Conservation (phyloP, 1,140 invertebrate species). For the Protaetia brevitarsis region DNA sequence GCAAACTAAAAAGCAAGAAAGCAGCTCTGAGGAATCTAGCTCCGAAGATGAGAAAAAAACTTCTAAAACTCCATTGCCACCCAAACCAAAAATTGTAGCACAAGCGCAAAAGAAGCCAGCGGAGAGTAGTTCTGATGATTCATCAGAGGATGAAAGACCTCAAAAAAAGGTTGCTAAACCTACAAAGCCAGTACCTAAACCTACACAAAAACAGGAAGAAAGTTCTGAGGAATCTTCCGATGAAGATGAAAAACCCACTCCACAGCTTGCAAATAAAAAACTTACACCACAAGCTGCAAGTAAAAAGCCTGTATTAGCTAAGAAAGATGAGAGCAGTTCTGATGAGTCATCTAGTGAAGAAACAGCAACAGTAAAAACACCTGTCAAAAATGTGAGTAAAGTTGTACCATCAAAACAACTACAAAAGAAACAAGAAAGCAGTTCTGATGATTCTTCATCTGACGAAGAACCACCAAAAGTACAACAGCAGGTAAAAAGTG, state of each 20-base stretch:
- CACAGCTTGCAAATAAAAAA: slow-evolving; percentile 7
- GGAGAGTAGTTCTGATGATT: slow-evolving; percentile 49
- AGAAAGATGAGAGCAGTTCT: slow-evolving; percentile 43
- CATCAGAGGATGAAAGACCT: slow-evolving; percentile 33
- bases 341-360: slow-evolving; percentile 42
- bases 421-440: slow-evolving; percentile 41
- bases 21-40: slow-evolving; percentile 41
- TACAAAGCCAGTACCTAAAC: slow-evolving; percentile 20
- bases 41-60: slow-evolving; percentile 37
- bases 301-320: slow-evolving; percentile 16
- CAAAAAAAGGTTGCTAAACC: neutral
- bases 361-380: slow-evolving; percentile 32
- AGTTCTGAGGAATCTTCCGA: slow-evolving; percentile 41
- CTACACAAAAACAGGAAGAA: slow-evolving; percentile 31
- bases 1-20: slow-evolving; percentile 33
- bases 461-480: slow-evolving; percentile 36
- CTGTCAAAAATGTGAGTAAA: slow-evolving; percentile 28
- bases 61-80: neutral
- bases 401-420: neutral
- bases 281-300: neutral
- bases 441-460: slow-evolving; percentile 47
- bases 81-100: neutral
- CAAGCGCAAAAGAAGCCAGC: neutral
- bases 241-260: slow-evolving; percentile 34
- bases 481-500: no score